Evolutionary conservation across 2,888 invertebrate species (phyloP), one percentile per base, ranked within the genome.

Genomic region (Eupithecia pulchellata): DNA sequence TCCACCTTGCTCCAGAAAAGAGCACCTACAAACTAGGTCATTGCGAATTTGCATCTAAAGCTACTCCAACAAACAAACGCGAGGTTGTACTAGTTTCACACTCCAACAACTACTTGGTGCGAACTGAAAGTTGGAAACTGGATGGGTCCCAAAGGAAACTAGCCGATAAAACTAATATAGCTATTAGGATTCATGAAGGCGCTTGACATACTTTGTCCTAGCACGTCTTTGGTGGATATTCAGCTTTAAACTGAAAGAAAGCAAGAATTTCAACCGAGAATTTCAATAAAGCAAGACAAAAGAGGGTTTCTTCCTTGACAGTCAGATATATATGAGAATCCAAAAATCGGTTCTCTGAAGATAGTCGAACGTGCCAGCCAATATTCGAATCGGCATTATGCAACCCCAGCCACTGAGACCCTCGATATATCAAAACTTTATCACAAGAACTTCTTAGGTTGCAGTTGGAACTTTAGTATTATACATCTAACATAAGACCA

Each of bases 401-500:
- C 60, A 60, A 60, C 60, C 27, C 25, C 25, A 9, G 25, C 34
- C 32, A 36, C 13, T 34, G 27, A 61, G 36, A 55, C n/a, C 65
- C 57, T 42, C 65, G 34, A 68, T 68, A 58, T 66, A 68, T 68
- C 63, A 68, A 71, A 67, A 71, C 64, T 71, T 64, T 71, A 64
- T 39, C 64, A 57, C 34, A 32, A 64, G 39, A 68, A 42, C 61
- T 61, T 61, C 68, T 68, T 61, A 65, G 57, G 47, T 65, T 63
- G 71, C 65, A 55, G 20, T 11, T 52, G 52, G 65, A 75, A 74
- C 76, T 73, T 68, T 64, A 76, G 73, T 73, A n/a, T n/a, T n/a
- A n/a, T n/a, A 71, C 72, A 70, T 65, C 34, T 11, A 64, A 36
- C 72, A 34, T 74, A 71, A 57, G 66, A 74, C 76, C 69, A 69